Conservation (phyloP, 1,140 invertebrate genomes). For the Medauroidea extradentata region DNA sequence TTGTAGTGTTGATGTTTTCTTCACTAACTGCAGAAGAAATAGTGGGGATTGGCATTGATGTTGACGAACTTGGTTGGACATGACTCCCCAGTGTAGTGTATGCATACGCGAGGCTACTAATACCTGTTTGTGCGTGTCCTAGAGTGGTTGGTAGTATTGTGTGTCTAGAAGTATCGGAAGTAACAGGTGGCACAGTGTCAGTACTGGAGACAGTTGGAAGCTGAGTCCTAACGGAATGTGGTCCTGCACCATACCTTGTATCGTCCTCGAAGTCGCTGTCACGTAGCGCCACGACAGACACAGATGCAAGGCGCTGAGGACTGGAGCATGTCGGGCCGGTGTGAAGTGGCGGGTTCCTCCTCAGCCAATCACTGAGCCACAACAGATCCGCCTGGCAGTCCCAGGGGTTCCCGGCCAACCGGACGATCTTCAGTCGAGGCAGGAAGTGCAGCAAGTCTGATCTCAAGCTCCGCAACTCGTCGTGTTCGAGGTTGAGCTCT, state of each 20-base stretch:
- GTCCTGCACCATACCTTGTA: background rate
- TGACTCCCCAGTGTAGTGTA: no score
- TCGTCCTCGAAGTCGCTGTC: slow-evolving; percentile 19
- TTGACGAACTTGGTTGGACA: no score
- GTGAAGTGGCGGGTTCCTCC: slow-evolving; percentile 40
- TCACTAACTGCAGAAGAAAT: no score
- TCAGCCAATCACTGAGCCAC: slow-evolving; percentile 62
- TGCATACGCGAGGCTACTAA: no score
- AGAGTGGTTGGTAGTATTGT: no score
- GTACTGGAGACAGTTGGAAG: no score
- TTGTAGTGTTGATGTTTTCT: no score
- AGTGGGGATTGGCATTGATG: no score
- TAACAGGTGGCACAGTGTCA: no score
- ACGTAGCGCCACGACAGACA: slow-evolving; percentile 43
- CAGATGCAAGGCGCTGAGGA: slow-evolving; percentile 40
- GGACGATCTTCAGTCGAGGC: slow-evolving; percentile 57
- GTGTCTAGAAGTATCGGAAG: no score
- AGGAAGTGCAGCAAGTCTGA: slow-evolving; percentile 64
- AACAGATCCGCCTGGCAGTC: slow-evolving; percentile 53
- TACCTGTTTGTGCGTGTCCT: no score
- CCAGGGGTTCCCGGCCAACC: slow-evolving; percentile 56
- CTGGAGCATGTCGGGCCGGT: slow-evolving; percentile 39
- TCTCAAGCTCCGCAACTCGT: slow-evolving; percentile 57
- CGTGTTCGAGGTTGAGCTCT: slow-evolving; percentile 62
- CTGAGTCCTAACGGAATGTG: no score